Evolutionary conservation across 2,797 vertebrate genomes (phyloP).

Genomic region (Pristis pectinata): DNA sequence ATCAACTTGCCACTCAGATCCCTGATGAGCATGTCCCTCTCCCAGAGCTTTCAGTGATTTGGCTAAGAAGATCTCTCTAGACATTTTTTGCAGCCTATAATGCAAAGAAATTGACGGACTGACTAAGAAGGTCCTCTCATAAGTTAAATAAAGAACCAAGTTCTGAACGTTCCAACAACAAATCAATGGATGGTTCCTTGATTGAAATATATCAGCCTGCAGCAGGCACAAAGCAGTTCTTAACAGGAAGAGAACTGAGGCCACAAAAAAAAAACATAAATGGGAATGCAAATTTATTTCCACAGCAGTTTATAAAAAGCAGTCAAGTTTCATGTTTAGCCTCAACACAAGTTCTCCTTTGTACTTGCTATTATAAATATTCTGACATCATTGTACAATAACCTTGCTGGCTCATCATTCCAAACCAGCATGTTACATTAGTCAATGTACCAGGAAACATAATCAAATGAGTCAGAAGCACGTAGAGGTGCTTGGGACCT

Average conservation of each 20-base stretch:
- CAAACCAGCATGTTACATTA: not conserved
- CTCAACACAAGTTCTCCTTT: constrained; percentile 27
- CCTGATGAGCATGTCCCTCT: not conserved
- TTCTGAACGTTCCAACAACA: not conserved
- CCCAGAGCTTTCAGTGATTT: not conserved
- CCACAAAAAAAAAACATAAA: not conserved
- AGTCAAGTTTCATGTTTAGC: not conserved
- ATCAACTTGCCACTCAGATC: not conserved
- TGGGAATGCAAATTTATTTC: constrained; percentile 8
- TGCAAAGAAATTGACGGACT: not conserved
- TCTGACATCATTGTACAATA: not conserved
- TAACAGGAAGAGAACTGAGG: not conserved
- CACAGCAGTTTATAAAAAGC: constrained; percentile 19
- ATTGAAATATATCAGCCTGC: not conserved
- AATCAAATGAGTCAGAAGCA: not conserved
- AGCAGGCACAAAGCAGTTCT: constrained; percentile 13
- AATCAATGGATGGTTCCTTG: not conserved
- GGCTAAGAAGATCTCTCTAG: not conserved
- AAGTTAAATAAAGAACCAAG: not conserved
- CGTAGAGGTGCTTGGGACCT: not conserved
- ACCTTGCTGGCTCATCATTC: constrained; percentile 20
- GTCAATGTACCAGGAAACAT: not conserved
- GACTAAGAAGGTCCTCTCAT: not conserved
- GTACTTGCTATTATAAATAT: not conserved
- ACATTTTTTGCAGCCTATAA: not conserved